These are phyloP conservation scores for Aramus guarauna DNA, from an alignment of 2,113 vertebrate species.

Conservation along the genomic window DNA sequence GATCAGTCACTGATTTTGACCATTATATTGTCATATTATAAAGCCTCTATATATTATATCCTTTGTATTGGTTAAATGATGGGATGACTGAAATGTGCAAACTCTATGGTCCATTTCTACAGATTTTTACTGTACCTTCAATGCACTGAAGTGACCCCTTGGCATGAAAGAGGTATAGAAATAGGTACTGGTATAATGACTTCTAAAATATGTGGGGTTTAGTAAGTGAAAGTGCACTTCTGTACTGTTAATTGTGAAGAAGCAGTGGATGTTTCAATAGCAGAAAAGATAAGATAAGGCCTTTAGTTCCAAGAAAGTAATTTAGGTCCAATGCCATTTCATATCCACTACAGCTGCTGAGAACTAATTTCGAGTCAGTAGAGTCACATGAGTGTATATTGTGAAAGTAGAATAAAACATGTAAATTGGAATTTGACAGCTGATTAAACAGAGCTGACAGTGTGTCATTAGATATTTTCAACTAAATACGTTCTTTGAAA, in stretches of 20 bases:
- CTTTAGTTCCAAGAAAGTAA: not conserved
- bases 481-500: not conserved
- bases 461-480: not conserved
- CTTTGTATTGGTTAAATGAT: not conserved
- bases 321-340: not conserved
- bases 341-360: not conserved
- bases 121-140: not conserved
- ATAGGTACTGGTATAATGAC: not conserved
- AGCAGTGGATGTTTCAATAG: not conserved
- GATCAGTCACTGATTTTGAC: not conserved
- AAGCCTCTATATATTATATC: rapidly evolving
- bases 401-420: not conserved
- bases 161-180: not conserved
- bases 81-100: not conserved
- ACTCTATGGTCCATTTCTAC: not conserved
- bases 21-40: not conserved
- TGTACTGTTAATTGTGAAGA: not conserved
- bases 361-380: not conserved
- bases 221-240: not conserved
- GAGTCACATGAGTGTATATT: not conserved
- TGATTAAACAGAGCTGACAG: not conserved
- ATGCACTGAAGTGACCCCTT: not conserved
- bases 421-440: not conserved
- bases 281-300: not conserved
- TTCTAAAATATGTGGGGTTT: not conserved